Evolutionary conservation across 2,113 vertebrate species (phyloP).

Genomic region (Psilopogon haemacephalus): DNA sequence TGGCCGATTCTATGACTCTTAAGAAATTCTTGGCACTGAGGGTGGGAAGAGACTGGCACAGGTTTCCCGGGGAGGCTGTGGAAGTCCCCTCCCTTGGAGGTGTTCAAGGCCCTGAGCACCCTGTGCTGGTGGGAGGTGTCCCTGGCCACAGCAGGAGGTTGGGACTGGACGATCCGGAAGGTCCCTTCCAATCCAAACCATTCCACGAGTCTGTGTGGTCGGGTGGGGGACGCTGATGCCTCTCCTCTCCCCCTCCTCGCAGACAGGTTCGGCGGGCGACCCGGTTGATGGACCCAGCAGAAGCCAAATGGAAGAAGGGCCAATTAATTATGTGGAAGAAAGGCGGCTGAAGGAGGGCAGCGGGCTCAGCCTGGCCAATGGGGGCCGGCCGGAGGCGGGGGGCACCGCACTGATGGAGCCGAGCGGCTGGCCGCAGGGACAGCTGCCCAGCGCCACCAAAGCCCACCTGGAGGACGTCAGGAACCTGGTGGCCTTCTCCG

Average conservation of each 20-base stretch:
- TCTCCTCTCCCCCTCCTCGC: slow-evolving; percentile 16
- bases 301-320: slow-evolving; percentile 98
- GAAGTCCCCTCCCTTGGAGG: no score
- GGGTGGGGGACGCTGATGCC: background rate
- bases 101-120: no score
- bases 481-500: slow-evolving; percentile 92
- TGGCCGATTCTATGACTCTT: no score
- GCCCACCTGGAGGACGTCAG: slow-evolving; percentile 88
- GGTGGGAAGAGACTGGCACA: no score
- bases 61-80: no score
- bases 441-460: slow-evolving; percentile 65
- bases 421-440: slow-evolving; percentile 61
- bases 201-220: background rate
- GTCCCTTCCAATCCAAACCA: no score
- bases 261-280: slow-evolving; percentile 87
- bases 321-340: slow-evolving; percentile 92
- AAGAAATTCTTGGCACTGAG: no score
- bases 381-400: slow-evolving; percentile 79
- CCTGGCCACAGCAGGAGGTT: no score
- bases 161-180: no score
- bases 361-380: slow-evolving; percentile 81
- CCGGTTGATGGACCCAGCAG: slow-evolving; percentile 95
- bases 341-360: slow-evolving; percentile 80
- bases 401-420: slow-evolving; percentile 71
- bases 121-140: no score